These are phyloP conservation scores for Leucophenga montana DNA, from an alignment of 2,888 invertebrate genomes.

Conservation along the genomic window DNA sequence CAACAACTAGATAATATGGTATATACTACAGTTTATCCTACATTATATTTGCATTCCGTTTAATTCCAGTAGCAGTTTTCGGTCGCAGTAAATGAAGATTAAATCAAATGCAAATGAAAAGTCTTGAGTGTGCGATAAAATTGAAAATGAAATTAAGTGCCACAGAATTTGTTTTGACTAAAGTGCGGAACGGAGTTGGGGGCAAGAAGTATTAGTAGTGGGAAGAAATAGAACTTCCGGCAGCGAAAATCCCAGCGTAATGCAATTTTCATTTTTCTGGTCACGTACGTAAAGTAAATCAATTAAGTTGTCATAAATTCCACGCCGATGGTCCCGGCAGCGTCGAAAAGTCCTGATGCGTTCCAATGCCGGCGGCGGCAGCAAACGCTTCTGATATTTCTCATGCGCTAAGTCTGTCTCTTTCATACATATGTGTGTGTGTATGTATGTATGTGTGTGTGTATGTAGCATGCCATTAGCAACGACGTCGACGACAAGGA, in stretches of 20 bases:
- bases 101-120: conserved; percentile 1
- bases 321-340: neutral
- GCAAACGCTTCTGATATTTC: neutral
- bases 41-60: neutral
- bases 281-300: conserved; percentile 72
- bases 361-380: conserved; percentile 18
- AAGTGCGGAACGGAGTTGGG: neutral
- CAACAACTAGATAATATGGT: no score
- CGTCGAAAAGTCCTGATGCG: neutral
- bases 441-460: no score
- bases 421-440: no score
- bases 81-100: neutral
- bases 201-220: neutral
- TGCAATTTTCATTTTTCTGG: conserved; percentile 72
- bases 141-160: conserved; percentile 9
- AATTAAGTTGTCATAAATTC: conserved; percentile 72
- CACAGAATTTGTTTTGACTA: neutral
- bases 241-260: conserved; percentile 63
- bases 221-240: conserved; percentile 60
- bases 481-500: neutral
- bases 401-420: no score
- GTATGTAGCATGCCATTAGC: neutral
- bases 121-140: neutral
- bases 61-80: no score
- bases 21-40: neutral